Base-by-base conservation (phyloP, 2,888 invertebrate genomes). In the Palloptera scutellata region DNA sequence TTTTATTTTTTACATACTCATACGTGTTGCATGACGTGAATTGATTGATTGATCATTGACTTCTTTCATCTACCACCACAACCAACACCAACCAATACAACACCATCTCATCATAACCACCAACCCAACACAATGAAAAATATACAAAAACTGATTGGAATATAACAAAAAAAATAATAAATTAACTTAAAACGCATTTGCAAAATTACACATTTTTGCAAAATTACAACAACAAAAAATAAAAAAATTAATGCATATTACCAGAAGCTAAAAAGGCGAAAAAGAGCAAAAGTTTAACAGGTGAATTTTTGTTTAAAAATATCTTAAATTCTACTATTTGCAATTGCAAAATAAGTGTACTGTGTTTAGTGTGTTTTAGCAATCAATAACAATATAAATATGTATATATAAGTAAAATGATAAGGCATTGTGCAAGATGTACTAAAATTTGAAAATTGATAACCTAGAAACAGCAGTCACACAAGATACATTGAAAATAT, bases 211-310 rank as follows among this genome's bases (percentile, higher is more conserved):
- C 19, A 55, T 58, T 15, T 53, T 12, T 40, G 41, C 19, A 4
- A 54, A 63, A 41, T 17, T 17, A n/a, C 52, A 48, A 67, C 13
- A 42, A 48, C 41, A 53, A 54, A 60, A 68, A 20, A 45, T 11
- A 15, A 41, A 61, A 30, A 19, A 42, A 17, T 48, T 53, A 10
- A 30, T 42, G 52, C 15, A 61, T 83, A 85, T 85, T 83, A 84
- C 84, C 89, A 95, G 95, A 95, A 91, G 94, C 93, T 90, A 95
- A 95, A 94, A 95, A 95, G 92, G 93, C 93, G 89, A 91, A 92
- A 90, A 92, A 92, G 90, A 94, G 93, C 90, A 95, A 94, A 90
- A 94, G 93, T 86, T 87, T 92, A 87, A 88, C 93, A 89, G 94
- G 94, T 94, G 92, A 94, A 60, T 43, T 60, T 41, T 48, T 15